Base-by-base conservation (phyloP, 2,113 vertebrate genomes). In the Periophthalmus modestus region DNA sequence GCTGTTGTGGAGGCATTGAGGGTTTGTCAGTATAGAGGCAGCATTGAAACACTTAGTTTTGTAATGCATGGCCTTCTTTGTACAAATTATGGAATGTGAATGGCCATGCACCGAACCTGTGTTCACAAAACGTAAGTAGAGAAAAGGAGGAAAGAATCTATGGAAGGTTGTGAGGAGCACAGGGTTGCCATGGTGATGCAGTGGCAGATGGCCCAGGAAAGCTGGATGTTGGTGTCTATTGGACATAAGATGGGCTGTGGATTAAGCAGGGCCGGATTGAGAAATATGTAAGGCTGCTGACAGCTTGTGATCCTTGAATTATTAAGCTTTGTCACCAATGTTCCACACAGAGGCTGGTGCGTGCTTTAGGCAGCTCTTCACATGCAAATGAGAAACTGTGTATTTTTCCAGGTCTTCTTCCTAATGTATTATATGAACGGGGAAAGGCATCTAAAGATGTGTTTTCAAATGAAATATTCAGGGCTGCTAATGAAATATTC, bases 401-500 rank as follows among this genome's bases (percentile, higher is more conserved):
- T 92, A 89, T 91, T 86, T 88, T 78, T 79, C 72, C 36, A 65
- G 18, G 61, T 63, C 72, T 82, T 63, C 86, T 90, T 83, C 79
- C 63, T 79, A 89, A 89, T 84, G 82, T 77, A 85, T 87, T 84
- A 83, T 75, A 66, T 65, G 59, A 76, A 82, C 82, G 74, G 74
- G 77, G 76, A 82, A 88, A 86, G 77, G 83, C 85, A 88, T 85
- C 69, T 18, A 5, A 83, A 85, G 88, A 88, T 77, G 74, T 84
- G 83, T 71, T 83, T 85, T 79, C 80, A 83, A 83, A 91, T 92
- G 67, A 90, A 93, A 92, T 92, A 92, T 93, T 90, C 85, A 90
- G 76, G 65, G 39, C 36, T 54, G 69, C 74, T 91, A 89, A 92
- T 92, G 83, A 90, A 92, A 93, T 89, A 90, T 91, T 92, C 88